Evolutionary conservation across 2,888 invertebrate species (phyloP).

Genomic region (Oscheius sp.): DNA sequence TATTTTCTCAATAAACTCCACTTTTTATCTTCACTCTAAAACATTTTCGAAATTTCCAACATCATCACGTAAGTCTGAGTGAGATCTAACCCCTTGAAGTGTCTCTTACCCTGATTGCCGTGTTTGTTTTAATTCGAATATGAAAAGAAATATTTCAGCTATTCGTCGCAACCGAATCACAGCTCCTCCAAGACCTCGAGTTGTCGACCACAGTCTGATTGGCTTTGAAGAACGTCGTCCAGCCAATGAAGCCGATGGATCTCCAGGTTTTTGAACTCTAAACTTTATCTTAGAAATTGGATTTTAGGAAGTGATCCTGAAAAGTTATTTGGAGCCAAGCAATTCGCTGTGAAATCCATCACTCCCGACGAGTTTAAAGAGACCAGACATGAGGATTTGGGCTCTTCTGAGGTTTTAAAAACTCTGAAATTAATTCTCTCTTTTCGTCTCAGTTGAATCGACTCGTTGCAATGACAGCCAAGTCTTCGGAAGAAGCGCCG

Average conservation of each 20-base stretch:
- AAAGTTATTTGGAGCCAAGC: conserved; percentile 38
- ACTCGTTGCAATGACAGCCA: conserved; percentile 4
- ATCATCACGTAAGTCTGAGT: conserved; percentile 8
- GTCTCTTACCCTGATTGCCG: neutral
- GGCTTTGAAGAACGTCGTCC: conserved; percentile 14
- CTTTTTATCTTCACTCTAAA: neutral
- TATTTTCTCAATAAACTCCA: neutral
- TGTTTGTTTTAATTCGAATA: neutral
- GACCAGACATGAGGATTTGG: neutral
- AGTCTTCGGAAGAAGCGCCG: neutral
- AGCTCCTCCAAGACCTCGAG: neutral
- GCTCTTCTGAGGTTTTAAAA: neutral
- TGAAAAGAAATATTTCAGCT: neutral
- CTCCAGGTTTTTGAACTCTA: neutral
- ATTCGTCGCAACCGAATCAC: neutral
- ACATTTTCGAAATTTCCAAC: neutral
- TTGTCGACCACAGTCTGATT: conserved; percentile 14
- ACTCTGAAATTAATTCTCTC: no score
- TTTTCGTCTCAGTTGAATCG: conserved; percentile 15
- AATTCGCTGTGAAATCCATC: conserved; percentile 35
- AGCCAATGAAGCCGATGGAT: conserved; percentile 16
- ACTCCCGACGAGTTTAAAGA: conserved; percentile 13
- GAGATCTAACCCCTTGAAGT: neutral
- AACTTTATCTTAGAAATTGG: neutral
- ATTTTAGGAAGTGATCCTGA: conserved; percentile 38